phyloP scores from a whole-genome alignment of 1,140 invertebrate species.

The Meloidogyne hapla region DNA sequence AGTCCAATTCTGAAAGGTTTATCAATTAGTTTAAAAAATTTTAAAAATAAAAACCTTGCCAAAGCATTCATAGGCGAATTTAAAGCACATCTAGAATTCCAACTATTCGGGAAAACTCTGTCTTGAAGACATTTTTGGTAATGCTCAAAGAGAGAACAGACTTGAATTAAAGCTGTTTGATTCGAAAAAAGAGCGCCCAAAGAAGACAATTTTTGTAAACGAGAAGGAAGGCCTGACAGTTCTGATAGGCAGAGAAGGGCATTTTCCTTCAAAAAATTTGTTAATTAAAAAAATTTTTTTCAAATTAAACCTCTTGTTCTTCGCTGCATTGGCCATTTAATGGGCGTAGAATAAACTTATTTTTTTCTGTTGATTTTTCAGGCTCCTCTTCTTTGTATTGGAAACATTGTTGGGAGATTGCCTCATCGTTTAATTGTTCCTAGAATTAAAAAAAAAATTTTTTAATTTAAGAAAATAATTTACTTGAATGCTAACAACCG shows the following conservation, averaged over 20 bases:
- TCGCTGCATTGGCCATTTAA: constrained; percentile 44
- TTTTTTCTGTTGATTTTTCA: constrained; percentile 19
- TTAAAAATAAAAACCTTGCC: constrained; percentile 32
- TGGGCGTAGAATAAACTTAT: constrained; percentile 49
- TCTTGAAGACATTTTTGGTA: constrained; percentile 55
- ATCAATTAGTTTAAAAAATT: neutral
- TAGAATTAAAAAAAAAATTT: neutral
- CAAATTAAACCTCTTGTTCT: constrained; percentile 51
- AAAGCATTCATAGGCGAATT: constrained; percentile 61
- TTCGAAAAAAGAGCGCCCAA: constrained; percentile 16
- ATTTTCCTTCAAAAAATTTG: constrained; percentile 42
- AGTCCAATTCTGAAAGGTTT: neutral
- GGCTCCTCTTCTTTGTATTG: constrained; percentile 34
- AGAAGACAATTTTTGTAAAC: constrained; percentile 50
- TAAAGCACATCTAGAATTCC: constrained; percentile 52
- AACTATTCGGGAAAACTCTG: constrained; percentile 47
- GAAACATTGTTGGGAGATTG: constrained; percentile 56
- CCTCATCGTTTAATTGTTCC: constrained; percentile 58
- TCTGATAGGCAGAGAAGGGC: constrained; percentile 59
- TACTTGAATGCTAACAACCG: constrained; percentile 56
- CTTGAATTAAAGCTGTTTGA: constrained; percentile 18
- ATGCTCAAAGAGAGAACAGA: constrained; percentile 53
- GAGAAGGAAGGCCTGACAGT: constrained; percentile 58
- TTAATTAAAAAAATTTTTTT: constrained; percentile 7
- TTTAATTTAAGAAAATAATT: neutral